These are phyloP conservation scores for Nasonia vitripennis DNA, from an alignment of 1,140 invertebrate species.

Conservation along the genomic window DNA sequence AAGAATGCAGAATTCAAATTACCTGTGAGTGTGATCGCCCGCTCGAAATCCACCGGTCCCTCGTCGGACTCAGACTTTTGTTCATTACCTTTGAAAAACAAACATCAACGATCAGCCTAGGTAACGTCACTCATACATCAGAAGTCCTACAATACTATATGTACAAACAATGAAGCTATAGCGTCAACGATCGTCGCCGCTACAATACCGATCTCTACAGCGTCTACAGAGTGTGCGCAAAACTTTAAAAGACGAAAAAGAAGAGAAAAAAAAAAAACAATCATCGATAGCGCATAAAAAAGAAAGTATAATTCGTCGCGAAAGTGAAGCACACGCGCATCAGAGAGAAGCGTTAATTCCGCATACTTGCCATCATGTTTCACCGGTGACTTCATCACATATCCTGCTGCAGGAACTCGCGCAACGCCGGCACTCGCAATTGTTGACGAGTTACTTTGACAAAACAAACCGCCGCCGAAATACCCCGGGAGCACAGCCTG, in stretches of 20 bases:
- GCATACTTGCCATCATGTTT: constrained; percentile 60
- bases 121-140: not conserved
- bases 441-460: not conserved
- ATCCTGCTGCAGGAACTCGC: constrained; percentile 32
- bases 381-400: constrained; percentile 63
- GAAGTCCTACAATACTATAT: not conserved
- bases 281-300: too few relatives aligned
- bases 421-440: constrained; percentile 12
- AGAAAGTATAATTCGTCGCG: too few relatives aligned
- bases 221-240: too few relatives aligned
- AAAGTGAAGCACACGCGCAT: too few relatives aligned
- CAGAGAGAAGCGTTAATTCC: not conserved
- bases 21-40: constrained; percentile 49
- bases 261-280: too few relatives aligned
- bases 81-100: constrained; percentile 46
- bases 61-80: constrained; percentile 46
- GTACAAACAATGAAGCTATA: not conserved
- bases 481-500: too few relatives aligned
- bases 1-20: not conserved
- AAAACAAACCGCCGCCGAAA: too few relatives aligned
- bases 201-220: too few relatives aligned
- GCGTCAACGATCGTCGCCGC: too few relatives aligned
- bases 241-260: too few relatives aligned
- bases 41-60: constrained; percentile 51
- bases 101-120: constrained; percentile 35